Evolutionary conservation across 2,888 invertebrate species (phyloP).

Genomic region (Psylliodes chrysocephalus): DNA sequence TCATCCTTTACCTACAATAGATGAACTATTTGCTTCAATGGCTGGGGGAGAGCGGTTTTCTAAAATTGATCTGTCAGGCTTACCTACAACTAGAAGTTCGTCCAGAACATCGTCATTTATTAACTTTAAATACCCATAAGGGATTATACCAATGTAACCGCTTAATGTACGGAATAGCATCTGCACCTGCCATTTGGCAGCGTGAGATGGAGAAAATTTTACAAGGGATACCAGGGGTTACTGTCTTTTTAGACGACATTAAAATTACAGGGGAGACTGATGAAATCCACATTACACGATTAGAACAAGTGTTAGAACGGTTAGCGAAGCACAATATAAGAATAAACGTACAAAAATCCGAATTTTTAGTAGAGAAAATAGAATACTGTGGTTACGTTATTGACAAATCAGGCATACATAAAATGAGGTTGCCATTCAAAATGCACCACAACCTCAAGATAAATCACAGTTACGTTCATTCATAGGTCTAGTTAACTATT

Average conservation of each 20-base stretch:
- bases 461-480: neutral
- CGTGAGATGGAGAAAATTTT: slow-evolving; percentile 50
- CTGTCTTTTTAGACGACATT: neutral
- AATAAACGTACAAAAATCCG: neutral
- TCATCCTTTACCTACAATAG: slow-evolving; percentile 34
- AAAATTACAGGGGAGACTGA: neutral
- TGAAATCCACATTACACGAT: neutral
- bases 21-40: slow-evolving; percentile 40
- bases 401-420: neutral
- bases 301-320: neutral
- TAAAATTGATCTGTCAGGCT: slow-evolving; percentile 53
- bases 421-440: neutral
- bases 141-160: slow-evolving; percentile 54
- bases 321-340: neutral
- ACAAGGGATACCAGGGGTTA: slow-evolving; percentile 44
- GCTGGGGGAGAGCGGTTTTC: slow-evolving; percentile 47
- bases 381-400: neutral
- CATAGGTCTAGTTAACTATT: neutral
- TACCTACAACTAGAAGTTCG: slow-evolving; percentile 57
- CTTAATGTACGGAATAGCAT: slow-evolving; percentile 54
- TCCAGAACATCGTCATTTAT: slow-evolving; percentile 50
- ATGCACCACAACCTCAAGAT: neutral
- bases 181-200: slow-evolving; percentile 43
- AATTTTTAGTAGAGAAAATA: neutral
- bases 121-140: slow-evolving; percentile 57